A percentile compares a stretch with the other conserved stretches of the same genome.
Evolutionary conservation across 2,888 invertebrate species (phyloP).

Genomic region (Caenorhabditis sinica): DNA sequence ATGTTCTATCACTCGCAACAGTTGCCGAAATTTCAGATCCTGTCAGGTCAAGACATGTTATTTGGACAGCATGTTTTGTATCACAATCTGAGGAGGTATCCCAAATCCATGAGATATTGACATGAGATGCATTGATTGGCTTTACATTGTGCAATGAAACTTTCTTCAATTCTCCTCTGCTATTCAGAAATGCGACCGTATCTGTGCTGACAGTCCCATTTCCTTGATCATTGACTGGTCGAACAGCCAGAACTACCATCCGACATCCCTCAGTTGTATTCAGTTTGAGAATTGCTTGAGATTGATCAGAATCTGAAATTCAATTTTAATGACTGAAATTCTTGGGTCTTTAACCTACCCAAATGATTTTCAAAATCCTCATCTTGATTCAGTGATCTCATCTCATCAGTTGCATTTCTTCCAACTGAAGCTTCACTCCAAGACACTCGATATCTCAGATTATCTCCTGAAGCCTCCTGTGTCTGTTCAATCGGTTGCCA

Average conservation of each 20-base stretch:
- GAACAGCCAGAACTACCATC: constrained; percentile 77
- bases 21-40: constrained; percentile 44
- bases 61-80: constrained; percentile 60
- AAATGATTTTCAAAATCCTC: constrained; percentile 38
- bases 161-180: constrained; percentile 72
- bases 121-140: constrained; percentile 77
- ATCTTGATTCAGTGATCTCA: constrained; percentile 21
- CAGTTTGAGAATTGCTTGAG: constrained; percentile 68
- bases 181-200: constrained; percentile 77
- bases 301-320: constrained; percentile 61
- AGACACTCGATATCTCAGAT: constrained; percentile 79
- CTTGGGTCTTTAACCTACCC: background rate
- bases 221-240: constrained; percentile 80
- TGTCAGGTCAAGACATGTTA: constrained; percentile 35
- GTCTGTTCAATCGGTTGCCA: constrained; percentile 80
- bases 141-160: constrained; percentile 71
- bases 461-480: constrained; percentile 70
- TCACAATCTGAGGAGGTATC: constrained; percentile 63
- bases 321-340: too few relatives aligned
- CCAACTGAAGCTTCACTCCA: constrained; percentile 73
- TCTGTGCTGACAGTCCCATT: constrained; percentile 73
- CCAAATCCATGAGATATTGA: constrained; percentile 80
- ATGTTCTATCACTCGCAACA: constrained; percentile 69
- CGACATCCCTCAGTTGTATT: constrained; percentile 72
- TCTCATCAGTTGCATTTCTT: constrained; percentile 34